Evolutionary conservation across 2,888 invertebrate species (phyloP), one percentile per base, ranked within the genome.

Genomic region (Caenorhabditis afra): DNA sequence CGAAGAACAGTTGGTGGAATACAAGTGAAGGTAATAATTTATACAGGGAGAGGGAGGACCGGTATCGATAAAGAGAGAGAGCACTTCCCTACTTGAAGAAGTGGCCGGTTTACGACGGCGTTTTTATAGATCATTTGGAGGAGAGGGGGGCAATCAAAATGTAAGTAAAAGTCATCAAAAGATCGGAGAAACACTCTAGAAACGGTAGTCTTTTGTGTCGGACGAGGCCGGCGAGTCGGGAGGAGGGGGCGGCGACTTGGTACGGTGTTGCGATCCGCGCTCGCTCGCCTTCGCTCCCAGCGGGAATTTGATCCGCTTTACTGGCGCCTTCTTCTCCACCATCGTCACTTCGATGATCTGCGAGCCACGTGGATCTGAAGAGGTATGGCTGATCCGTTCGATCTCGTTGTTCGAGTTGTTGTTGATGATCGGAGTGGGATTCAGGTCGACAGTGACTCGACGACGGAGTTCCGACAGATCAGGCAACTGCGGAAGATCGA

Each of bases 291-390:
- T 77, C 1, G 80, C 83, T 16, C 84, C 85, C 10, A 85, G 44
- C 0, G 84, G 85, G 50, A 83, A 84, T 58, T 85, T 85, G 50
- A 76, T 82, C 35, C 85, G 10, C 52, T 82, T 83, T 35, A 83
- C 80, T 12, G 81, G 80, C 47, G 81, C 79, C 20, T 71, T 64
- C 50, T 76, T 81, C 45, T 81, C 81, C 20, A 75, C 75, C 2
- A 18, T 11, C 10, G 58, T 39, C 22, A 35, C 22, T 45, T 80
- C 80, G 49, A 76, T 67, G 11, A 73, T 59, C 57, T 73, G 50
- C 16, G 67, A 68, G 5, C 76, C 68, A 52, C 76, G 47, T 52
- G 58, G 68, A 68, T 76, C 76, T 10, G 76, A 68, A 12, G 67
- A 67, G 29, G 75, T 61, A 41, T 67, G 75, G 39, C 75, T 75